phyloP scores from a whole-genome alignment of 2,797 vertebrate species.

The Microhierax caerulescens region DNA sequence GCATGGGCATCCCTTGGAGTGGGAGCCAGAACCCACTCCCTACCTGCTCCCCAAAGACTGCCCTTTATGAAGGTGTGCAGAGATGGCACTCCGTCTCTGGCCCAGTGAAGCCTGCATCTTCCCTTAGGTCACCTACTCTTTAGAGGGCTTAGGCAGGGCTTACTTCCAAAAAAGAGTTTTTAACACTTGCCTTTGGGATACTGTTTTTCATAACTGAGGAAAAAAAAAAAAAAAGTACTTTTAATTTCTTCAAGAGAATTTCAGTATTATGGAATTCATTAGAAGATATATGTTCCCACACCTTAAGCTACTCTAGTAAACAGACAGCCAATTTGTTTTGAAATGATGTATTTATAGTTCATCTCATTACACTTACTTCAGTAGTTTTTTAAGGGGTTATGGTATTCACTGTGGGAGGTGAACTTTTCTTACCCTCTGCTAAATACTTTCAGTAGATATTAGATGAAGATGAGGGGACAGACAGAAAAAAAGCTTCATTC shows the following conservation, averaged over 20 bases:
- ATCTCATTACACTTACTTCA: neutral
- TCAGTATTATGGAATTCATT: neutral
- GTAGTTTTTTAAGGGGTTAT: neutral
- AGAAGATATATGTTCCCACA: neutral
- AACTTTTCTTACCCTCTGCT: neutral
- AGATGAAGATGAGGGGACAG: neutral
- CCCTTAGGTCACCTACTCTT: neutral
- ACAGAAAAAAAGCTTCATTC: neutral
- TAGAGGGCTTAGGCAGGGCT: neutral
- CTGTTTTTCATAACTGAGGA: neutral
- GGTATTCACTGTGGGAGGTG: neutral
- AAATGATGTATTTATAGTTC: neutral
- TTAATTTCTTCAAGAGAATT: neutral
- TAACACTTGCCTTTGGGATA: neutral
- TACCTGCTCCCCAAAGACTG: neutral
- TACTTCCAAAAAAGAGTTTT: neutral
- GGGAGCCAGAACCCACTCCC: neutral
- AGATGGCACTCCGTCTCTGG: neutral
- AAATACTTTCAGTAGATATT: neutral
- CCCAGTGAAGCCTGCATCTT: neutral
- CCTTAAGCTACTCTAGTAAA: neutral
- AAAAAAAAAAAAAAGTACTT: neutral
- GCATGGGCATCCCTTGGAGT: neutral
- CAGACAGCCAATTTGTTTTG: neutral
- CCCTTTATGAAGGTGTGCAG: neutral